Evolutionary conservation across 2,888 invertebrate genomes (phyloP).

Genomic region (Acanthococcus lagerstroemiae): DNA sequence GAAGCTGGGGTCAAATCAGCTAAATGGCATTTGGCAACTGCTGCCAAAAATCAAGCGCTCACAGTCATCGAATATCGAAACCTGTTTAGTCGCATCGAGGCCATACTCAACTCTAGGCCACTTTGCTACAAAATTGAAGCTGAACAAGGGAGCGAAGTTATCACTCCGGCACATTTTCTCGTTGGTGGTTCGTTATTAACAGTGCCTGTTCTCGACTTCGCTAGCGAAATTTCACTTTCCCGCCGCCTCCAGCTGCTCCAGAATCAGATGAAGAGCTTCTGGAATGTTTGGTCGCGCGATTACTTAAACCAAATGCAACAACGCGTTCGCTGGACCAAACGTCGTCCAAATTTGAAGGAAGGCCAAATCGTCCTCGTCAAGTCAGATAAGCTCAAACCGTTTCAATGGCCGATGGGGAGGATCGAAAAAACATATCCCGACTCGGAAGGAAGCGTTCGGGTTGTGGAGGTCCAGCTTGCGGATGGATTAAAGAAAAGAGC

Average conservation of each 20-base stretch:
- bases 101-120: slow-evolving; percentile 4
- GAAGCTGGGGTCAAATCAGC: not conserved
- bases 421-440: too few relatives aligned
- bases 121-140: not conserved
- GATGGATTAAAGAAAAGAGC: too few relatives aligned
- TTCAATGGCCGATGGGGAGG: not conserved
- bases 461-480: too few relatives aligned
- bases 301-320: too few relatives aligned
- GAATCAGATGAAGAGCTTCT: not conserved
- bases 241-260: not conserved
- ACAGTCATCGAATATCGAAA: not conserved
- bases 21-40: not conserved
- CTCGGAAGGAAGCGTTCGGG: too few relatives aligned
- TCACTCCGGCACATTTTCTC: slow-evolving; percentile 4
- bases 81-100: not conserved
- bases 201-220: not conserved
- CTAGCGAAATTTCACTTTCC: not conserved
- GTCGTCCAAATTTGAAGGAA: not conserved
- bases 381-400: not conserved
- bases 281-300: too few relatives aligned
- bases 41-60: not conserved
- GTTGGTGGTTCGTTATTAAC: not conserved
- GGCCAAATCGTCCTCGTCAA: not conserved
- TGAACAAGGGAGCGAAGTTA: not conserved
- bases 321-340: not conserved